A percentile compares a stretch with the other conserved stretches of the same genome.
Conservation (phyloP, 2,113 vertebrate species). For the Tautogolabrus adspersus region DNA sequence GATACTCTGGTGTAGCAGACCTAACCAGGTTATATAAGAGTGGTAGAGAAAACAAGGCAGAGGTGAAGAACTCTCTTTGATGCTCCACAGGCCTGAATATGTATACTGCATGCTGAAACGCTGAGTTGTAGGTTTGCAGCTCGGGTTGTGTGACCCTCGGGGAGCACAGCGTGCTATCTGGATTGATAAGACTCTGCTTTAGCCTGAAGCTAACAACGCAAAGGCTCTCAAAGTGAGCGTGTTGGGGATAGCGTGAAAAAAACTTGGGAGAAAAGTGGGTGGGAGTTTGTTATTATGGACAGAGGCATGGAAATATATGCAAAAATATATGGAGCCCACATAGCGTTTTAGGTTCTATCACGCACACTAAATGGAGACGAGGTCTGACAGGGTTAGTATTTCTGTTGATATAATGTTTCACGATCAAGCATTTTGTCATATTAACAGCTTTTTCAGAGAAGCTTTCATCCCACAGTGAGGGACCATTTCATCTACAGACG, state of each 20-base stretch:
- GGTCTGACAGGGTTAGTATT: neutral
- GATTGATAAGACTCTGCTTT: constrained; percentile 49
- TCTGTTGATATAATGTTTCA: neutral
- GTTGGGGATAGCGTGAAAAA: constrained; percentile 19
- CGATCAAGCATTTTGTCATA: neutral
- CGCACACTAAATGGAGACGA: neutral
- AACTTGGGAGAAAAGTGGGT: constrained; percentile 32
- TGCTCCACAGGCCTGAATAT: constrained; percentile 61
- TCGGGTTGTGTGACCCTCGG: constrained; percentile 44
- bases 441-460: neutral
- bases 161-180: constrained; percentile 44
- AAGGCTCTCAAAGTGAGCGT: constrained; percentile 1
- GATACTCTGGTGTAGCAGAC: neutral
- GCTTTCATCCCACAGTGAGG: neutral
- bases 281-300: constrained; percentile 19
- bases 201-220: constrained; percentile 61
- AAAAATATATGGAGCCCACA: neutral
- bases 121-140: constrained; percentile 65
- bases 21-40: constrained; percentile 18
- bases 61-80: constrained; percentile 63
- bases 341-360: neutral
- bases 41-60: constrained; percentile 28
- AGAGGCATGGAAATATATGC: constrained; percentile 31
- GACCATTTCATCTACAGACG: constrained; percentile 4
- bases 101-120: constrained; percentile 38